Conservation (phyloP, 2,888 invertebrate genomes). For the Frankliniella intonsa region DNA sequence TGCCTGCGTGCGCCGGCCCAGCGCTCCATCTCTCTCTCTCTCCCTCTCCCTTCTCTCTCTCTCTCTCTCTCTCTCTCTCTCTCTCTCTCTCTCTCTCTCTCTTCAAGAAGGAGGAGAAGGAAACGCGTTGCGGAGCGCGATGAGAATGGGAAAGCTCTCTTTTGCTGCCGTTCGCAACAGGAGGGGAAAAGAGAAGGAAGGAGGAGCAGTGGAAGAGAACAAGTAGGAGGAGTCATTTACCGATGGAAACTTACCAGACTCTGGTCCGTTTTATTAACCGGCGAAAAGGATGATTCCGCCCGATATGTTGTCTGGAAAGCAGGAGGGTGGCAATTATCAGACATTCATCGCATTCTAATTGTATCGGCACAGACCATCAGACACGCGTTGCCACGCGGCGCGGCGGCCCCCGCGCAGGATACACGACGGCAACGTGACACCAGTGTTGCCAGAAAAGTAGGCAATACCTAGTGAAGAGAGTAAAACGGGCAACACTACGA, state of each 20-base stretch:
- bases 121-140: conserved; percentile 10
- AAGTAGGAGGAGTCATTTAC: background rate
- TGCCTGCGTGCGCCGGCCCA: background rate
- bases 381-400: too few species aligned
- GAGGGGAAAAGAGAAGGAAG: too few species aligned
- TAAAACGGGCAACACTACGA: too few species aligned
- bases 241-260: conserved; percentile 5
- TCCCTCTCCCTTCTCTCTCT: background rate
- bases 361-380: too few species aligned
- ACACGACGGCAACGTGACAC: too few species aligned
- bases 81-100: background rate
- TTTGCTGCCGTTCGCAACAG: background rate
- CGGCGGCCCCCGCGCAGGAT: too few species aligned
- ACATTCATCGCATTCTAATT: too few species aligned
- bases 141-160: conserved; percentile 13
- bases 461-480: too few species aligned
- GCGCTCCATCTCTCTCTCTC: background rate
- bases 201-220: background rate
- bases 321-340: too few species aligned
- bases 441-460: too few species aligned
- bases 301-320: too few species aligned
- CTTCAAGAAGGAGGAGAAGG: background rate
- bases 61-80: background rate
- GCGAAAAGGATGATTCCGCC: background rate
- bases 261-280: background rate